Conservation (phyloP, 1,140 invertebrate genomes). For the Zaprionus capensis region DNA sequence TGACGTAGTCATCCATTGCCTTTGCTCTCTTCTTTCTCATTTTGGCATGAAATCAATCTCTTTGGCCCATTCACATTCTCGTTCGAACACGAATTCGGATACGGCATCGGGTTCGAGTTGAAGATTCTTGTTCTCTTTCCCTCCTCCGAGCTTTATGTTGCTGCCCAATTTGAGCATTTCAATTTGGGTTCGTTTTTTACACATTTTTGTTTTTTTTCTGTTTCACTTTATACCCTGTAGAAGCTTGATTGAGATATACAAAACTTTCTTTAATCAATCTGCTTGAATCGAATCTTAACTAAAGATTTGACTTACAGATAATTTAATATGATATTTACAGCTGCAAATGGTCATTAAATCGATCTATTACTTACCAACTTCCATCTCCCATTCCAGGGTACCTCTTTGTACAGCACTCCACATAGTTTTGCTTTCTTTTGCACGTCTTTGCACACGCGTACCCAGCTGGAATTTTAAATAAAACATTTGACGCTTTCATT, state of each 20-base stretch:
- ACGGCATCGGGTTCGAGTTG: background rate
- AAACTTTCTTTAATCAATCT: background rate
- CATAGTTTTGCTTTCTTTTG: conserved; percentile 17
- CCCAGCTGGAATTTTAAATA: conserved; percentile 68
- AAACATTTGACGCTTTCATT: conserved; percentile 71
- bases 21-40: conserved; percentile 31
- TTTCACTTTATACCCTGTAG: conserved; percentile 10
- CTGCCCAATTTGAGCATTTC: conserved; percentile 48
- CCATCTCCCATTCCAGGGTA: background rate
- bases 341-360: no score
- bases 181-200: conserved; percentile 23
- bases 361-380: no score
- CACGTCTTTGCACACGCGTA: conserved; percentile 36
- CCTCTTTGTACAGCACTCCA: background rate
- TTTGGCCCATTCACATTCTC: conserved; percentile 33
- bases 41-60: conserved; percentile 71
- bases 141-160: background rate
- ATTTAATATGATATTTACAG: no score
- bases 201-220: background rate
- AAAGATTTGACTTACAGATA: no score
- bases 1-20: conserved; percentile 1
- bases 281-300: no score
- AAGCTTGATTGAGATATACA: background rate
- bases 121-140: background rate
- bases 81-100: conserved; percentile 7